phyloP scores from a whole-genome alignment of 2,113 vertebrate genomes.

The Sprattus sprattus region DNA sequence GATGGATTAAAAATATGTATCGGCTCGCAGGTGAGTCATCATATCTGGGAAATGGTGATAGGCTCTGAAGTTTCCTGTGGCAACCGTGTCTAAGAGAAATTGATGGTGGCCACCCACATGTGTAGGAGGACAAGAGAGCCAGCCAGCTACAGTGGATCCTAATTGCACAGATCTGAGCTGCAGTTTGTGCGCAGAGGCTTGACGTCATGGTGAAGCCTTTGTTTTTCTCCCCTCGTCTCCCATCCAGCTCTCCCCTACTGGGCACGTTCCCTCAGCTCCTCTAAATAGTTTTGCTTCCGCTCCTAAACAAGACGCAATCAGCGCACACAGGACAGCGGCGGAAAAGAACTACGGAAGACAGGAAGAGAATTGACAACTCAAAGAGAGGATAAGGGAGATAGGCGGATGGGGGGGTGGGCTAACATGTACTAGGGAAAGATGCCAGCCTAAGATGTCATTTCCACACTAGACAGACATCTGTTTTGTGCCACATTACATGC shows the following conservation, averaged over 20 bases:
- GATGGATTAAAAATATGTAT: slow-evolving; percentile 28
- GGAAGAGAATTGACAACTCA: not conserved
- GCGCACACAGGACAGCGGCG: not conserved
- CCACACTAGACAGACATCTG: not conserved
- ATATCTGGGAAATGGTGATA: slow-evolving; percentile 25
- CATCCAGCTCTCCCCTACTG: not conserved
- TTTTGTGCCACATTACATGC: not conserved
- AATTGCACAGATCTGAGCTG: not conserved
- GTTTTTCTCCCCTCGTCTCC: not conserved
- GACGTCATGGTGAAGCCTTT: not conserved
- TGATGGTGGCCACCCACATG: not conserved
- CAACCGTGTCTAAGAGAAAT: not conserved
- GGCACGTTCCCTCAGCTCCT: not conserved
- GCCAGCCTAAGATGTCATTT: not conserved
- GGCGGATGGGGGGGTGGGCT: too few relatives aligned
- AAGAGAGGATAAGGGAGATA: too few relatives aligned
- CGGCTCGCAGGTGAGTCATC: slow-evolving; percentile 26
- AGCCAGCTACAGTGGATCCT: not conserved
- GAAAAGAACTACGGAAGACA: not conserved
- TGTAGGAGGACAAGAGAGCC: not conserved
- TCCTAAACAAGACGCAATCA: not conserved
- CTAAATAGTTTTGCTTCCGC: not conserved
- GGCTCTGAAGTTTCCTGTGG: slow-evolving; percentile 20
- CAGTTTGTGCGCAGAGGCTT: not conserved
- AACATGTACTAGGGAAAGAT: not conserved